Conservation (phyloP, 2,888 invertebrate species). For the Homarus gammarus region DNA sequence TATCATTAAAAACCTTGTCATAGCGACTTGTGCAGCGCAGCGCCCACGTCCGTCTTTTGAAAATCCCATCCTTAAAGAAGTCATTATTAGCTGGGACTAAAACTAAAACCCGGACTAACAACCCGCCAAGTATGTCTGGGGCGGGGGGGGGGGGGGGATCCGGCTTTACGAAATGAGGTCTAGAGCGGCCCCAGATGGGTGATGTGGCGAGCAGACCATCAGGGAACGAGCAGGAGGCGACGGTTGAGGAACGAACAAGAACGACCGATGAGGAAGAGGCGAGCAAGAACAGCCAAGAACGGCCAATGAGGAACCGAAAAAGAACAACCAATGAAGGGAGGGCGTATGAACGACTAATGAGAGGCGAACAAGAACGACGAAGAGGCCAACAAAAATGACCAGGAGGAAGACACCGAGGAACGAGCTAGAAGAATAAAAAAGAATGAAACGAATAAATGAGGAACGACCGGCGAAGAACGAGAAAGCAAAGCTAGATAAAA, state of each 20-base stretch:
- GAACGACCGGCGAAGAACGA: background rate
- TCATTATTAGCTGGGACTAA: conserved; percentile 26
- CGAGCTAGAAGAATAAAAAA: too few species aligned
- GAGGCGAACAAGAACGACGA: background rate
- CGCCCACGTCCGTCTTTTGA: conserved; percentile 19
- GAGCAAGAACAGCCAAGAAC: too few species aligned
- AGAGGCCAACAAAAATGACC: background rate
- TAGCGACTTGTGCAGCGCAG: background rate
- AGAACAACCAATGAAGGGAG: background rate
- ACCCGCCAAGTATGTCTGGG: conserved; percentile 39
- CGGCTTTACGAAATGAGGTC: conserved; percentile 44
- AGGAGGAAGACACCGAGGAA: background rate
- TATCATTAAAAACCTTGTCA: too few species aligned
- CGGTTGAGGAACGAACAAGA: background rate
- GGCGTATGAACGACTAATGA: background rate
- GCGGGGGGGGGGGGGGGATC: too few species aligned
- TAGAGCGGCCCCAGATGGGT: background rate
- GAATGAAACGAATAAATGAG: too few species aligned
- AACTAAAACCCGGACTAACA: conserved; percentile 19
- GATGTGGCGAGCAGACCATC: background rate
- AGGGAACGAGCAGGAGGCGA: background rate
- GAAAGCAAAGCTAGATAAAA: background rate
- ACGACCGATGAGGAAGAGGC: background rate
- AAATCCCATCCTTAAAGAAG: conserved; percentile 7
- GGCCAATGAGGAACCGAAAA: background rate